These are phyloP conservation scores for Megalonaias nervosa DNA, from an alignment of 1,140 invertebrate species.

Conservation along the genomic window DNA sequence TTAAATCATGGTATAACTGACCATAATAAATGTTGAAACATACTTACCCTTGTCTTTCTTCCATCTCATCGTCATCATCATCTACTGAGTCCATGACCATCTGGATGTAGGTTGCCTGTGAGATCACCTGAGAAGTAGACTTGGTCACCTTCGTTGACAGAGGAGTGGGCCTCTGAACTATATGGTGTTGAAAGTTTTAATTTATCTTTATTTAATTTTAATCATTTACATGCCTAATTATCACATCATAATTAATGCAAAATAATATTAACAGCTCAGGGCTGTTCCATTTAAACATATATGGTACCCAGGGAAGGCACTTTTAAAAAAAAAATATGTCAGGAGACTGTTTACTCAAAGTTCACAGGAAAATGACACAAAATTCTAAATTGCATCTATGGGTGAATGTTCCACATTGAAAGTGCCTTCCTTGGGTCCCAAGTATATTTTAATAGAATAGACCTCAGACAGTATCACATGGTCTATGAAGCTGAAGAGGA, in stretches of 20 bases:
- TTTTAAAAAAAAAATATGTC: not conserved
- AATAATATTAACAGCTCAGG: not conserved
- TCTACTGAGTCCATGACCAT: slow-evolving; percentile 63
- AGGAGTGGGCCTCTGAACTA: slow-evolving; percentile 62
- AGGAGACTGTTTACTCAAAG: too few species aligned
- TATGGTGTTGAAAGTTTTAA: not conserved
- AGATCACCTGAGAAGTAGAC: slow-evolving; percentile 47
- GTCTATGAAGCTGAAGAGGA: too few species aligned
- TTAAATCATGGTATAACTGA: not conserved
- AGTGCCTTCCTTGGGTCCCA: too few species aligned
- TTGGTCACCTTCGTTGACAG: slow-evolving; percentile 67
- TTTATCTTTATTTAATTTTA: not conserved
- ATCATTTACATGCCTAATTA: slow-evolving; percentile 3
- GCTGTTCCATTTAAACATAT: not conserved
- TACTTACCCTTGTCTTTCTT: slow-evolving; percentile 11
- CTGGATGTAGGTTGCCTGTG: slow-evolving; percentile 57
- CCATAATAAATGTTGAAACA: not conserved
- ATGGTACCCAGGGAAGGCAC: not conserved
- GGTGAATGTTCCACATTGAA: too few species aligned
- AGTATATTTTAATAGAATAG: too few species aligned
- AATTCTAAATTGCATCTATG: too few species aligned
- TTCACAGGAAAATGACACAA: too few species aligned
- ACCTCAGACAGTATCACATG: too few species aligned
- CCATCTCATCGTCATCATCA: slow-evolving; percentile 44
- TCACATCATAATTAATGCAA: not conserved